A percentile compares a stretch with the other conserved stretches of the same genome.
These are phyloP conservation scores for Phaetusa simplex DNA, from an alignment of 2,113 vertebrate species.

Conservation along the genomic window DNA sequence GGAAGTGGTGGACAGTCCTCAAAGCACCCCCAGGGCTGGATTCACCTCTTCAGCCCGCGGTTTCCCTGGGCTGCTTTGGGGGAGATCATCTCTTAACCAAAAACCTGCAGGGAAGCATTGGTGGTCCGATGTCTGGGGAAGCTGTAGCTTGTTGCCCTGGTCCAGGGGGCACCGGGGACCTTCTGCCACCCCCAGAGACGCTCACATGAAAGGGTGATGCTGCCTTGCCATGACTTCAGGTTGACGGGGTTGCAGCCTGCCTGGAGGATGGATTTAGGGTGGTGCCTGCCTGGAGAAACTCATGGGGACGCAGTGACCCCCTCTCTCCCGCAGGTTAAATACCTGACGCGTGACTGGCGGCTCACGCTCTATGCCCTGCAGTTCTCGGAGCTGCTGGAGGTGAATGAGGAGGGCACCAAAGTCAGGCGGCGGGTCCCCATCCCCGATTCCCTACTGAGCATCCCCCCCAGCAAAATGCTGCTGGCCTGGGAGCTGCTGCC, in stretches of 20 bases:
- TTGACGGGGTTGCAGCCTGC: neutral
- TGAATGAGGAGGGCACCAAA: conserved; percentile 81
- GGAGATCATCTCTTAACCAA: rapidly evolving
- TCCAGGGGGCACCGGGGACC: rapidly evolving
- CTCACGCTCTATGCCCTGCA: conserved; percentile 72
- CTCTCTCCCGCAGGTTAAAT: conserved; percentile 69
- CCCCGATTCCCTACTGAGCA: conserved; percentile 72
- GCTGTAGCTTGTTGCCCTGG: rapidly evolving
- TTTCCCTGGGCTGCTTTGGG: rapidly evolving
- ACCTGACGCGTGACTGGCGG: conserved; percentile 79
- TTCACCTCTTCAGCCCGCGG: rapidly evolving
- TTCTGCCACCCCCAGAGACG: no score
- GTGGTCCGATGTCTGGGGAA: rapidly evolving
- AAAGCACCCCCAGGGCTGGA: neutral
- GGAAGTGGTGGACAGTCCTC: neutral
- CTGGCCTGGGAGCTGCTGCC: conserved; percentile 76
- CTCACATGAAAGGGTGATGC: rapidly evolving
- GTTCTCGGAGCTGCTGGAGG: conserved; percentile 76
- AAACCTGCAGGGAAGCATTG: rapidly evolving
- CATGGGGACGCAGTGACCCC: rapidly evolving
- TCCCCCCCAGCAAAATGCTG: conserved; percentile 77
- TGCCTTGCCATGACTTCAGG: rapidly evolving
- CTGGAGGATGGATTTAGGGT: rapidly evolving
- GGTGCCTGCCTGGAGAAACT: neutral
- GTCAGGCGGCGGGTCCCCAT: conserved; percentile 71